Base-by-base conservation (phyloP, 2,113 vertebrate species). In the Litocranius walleri region DNA sequence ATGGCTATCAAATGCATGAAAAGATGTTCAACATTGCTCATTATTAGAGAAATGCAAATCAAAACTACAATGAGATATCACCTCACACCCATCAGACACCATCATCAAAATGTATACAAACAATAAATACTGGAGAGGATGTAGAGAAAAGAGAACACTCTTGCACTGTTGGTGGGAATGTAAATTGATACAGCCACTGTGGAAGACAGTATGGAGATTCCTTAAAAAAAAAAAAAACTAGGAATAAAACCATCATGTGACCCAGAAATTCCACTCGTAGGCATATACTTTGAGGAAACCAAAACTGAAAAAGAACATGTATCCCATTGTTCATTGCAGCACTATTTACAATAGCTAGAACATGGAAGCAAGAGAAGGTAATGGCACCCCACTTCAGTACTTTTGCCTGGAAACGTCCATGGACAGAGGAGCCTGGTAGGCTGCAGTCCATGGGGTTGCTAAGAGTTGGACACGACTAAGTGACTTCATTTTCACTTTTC, bases 401-500 rank as follows among this genome's bases (percentile, higher is more conserved):
- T 61, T 27, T 61, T 30, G 59, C 59, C 59, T 61, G 27, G 59
- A 61, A 61, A 61, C 12, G 14, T 27, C 27, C 59, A 61, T 61
- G 27, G 59, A 61, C 6, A 29, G 59, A 61, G 12, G 12, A 30
- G 59, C 27, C 27, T 61, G 12, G 59, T 30, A 1, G 12, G 27
- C 59, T 61, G 59, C 59, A 61, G 27, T 61, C 59, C 59, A 61
- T 29, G 27, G 59, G 59, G 12, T 61, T 0, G 27, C 27, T 14
- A 29, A 29, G 27, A 61, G 59, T 14, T 1, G 0, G 27, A 29
- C 25, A 61, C 0, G 2, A 61, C 27, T 29, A 5, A 14, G 27
- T 0, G 0, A 61, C 27, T 61, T 61, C 27, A 6, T 12, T 61
- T 61, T 61, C 27, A 61, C 59, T 61, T 29, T 61, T 61, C 59